Evolutionary conservation across 1,140 invertebrate species (phyloP).

Genomic region (Drosophila dunni): DNA sequence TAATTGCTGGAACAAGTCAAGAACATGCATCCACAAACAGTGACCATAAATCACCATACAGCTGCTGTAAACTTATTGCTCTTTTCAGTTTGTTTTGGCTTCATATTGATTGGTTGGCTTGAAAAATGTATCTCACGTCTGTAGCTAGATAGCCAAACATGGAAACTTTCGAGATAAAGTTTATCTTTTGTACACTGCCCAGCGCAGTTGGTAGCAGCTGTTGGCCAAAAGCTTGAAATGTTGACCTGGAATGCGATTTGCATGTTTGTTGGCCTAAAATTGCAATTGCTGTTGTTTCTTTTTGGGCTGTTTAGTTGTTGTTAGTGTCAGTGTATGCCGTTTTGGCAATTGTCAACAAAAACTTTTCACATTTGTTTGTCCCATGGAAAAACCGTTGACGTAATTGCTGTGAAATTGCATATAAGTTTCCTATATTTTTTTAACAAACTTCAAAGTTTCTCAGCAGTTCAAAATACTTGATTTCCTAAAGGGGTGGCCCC

Average conservation of each 20-base stretch:
- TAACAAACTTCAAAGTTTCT: constrained; percentile 16
- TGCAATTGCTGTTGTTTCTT: constrained; percentile 55
- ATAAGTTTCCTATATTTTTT: constrained; percentile 32
- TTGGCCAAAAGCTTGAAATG: constrained; percentile 48
- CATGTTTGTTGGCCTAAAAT: constrained; percentile 69
- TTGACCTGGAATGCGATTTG: constrained; percentile 81
- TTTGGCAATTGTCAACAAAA: constrained; percentile 78
- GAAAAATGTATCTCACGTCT: constrained; percentile 70
- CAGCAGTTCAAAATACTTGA: constrained; percentile 21
- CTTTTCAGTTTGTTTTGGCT: constrained; percentile 39
- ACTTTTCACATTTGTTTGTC: constrained; percentile 60
- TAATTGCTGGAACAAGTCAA: constrained; percentile 67
- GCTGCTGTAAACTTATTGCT: constrained; percentile 50
- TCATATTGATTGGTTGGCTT: constrained; percentile 66
- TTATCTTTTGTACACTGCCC: constrained; percentile 59
- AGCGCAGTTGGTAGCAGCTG: constrained; percentile 50
- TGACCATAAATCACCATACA: constrained; percentile 68
- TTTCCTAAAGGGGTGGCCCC: background rate
- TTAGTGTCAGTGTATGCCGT: constrained; percentile 19
- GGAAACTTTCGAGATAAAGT: constrained; percentile 77
- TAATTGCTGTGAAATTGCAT: constrained; percentile 72
- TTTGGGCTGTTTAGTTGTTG: constrained; percentile 3
- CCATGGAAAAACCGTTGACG: constrained; percentile 64
- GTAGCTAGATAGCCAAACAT: constrained; percentile 50
- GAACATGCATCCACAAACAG: constrained; percentile 44